Conservation (phyloP, 2,888 invertebrate genomes). For the Lasioglossum marginatum region DNA sequence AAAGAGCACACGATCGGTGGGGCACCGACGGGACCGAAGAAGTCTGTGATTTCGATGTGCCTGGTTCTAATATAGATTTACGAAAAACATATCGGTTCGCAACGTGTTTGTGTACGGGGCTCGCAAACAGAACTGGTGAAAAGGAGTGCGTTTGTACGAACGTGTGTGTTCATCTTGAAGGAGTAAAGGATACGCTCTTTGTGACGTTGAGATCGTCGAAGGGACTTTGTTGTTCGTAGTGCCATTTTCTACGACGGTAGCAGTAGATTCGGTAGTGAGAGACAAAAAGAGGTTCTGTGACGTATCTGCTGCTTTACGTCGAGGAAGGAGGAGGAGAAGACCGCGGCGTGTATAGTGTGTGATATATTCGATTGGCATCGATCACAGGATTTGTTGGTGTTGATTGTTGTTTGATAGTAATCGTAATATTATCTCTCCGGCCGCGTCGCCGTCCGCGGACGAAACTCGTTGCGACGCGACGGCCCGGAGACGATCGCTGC, state of each 20-base stretch:
- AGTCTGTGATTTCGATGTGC: constrained; percentile 73
- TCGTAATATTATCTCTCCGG: constrained; percentile 22
- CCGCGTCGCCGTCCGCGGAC: constrained; percentile 36
- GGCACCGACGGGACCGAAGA: constrained; percentile 62
- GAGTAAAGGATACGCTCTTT: constrained; percentile 39
- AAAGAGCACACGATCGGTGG: constrained; percentile 45
- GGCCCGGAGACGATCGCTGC: constrained; percentile 59
- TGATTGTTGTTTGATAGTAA: constrained; percentile 55
- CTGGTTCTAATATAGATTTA: constrained; percentile 57
- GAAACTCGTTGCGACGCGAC: constrained; percentile 59
- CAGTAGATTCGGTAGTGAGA: constrained; percentile 28
- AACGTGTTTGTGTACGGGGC: constrained; percentile 25
- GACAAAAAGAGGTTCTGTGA: constrained; percentile 36
- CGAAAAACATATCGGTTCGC: constrained; percentile 48
- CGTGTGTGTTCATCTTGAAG: constrained; percentile 33
- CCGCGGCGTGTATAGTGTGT: constrained; percentile 51
- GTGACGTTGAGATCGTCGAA: constrained; percentile 8
- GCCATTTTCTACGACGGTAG: constrained; percentile 41
- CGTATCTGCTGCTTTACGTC: neutral
- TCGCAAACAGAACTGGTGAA: constrained; percentile 34
- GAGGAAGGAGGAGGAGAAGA: neutral
- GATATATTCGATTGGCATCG: constrained; percentile 46
- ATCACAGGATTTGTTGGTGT: constrained; percentile 48
- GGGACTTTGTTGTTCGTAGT: constrained; percentile 29
- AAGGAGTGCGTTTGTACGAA: constrained; percentile 17